Evolutionary conservation across 2,797 vertebrate species (phyloP).

Genomic region (Pseudomugil gertrudae): DNA sequence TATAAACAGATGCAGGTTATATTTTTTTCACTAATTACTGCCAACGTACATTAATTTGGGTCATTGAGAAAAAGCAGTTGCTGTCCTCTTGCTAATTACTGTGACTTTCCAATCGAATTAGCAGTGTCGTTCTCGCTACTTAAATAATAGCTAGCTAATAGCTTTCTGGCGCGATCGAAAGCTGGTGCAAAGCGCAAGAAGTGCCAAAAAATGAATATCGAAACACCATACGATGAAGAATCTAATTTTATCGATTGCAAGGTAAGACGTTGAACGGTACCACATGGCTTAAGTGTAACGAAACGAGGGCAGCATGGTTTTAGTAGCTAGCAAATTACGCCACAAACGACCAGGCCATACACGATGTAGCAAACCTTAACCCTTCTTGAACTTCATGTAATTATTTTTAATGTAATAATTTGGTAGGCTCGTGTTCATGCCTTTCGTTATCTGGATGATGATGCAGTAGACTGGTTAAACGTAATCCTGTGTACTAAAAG

Average conservation of each 20-base stretch:
- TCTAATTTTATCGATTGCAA: slow-evolving; percentile 71
- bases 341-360: background rate
- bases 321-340: background rate
- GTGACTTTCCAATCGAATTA: too few species aligned
- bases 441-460: background rate
- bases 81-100: too few species aligned
- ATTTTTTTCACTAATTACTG: background rate
- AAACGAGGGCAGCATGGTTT: background rate
- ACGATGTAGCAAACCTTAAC: background rate
- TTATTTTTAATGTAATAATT: background rate
- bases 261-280: slow-evolving; percentile 52
- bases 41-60: background rate
- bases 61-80: background rate
- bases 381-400: too few species aligned
- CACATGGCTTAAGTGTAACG: background rate
- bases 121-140: background rate
- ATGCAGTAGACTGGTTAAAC: background rate
- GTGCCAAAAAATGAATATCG: slow-evolving; percentile 69
- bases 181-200: background rate
- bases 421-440: background rate
- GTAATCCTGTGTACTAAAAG: background rate
- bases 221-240: slow-evolving; percentile 79
- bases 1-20: background rate
- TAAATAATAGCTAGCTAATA: background rate
- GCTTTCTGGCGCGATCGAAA: accelerated